Base-by-base conservation (phyloP, 2,888 invertebrate genomes). In the Tenthredo livida region DNA sequence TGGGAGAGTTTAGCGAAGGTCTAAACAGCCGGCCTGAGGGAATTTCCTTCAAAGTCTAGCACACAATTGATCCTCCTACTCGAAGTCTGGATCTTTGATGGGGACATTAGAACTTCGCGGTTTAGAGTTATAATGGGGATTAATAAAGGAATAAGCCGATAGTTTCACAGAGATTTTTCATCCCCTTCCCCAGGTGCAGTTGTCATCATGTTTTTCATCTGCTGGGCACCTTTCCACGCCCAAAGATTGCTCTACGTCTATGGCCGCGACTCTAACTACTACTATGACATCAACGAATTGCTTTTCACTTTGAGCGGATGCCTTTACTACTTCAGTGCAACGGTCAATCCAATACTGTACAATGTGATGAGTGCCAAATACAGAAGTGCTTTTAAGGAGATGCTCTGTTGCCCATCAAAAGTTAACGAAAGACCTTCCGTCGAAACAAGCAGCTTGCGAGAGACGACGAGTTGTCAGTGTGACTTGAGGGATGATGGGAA, bases 141-240 rank as follows among this genome's bases (percentile, higher is more conserved):
- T 40, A 1, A 33, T 1, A 15, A 43, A 6, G 40, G 12, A 21
- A 25, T 10, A n/a, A 21, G 21, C n/a, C 43, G 43, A n/a, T 21
- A 73, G 43, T 12, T 73, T 43, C 0, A 10, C 5, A 17, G 2
- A 73, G 43, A 25, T 21, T n/a, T 33, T 43, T 5, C 3, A 40
- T 80, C 21, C 25, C 29, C 12, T 7, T 84, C 94, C 95, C 17
- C 94, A 99, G 99, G 97, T 88, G 98, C 98, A 2, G 98, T 99
- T 33, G 99, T 99, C 84, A 95, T 98, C 9, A 97, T 97, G 50
- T 99, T 99, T 94, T 98, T 98, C 94, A 94, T 98, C 15, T 98
- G 98, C 94, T 99, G 99, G 98, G 98, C 98, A 0, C 99, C 99
- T 43, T 99, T 98, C 94, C 99, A 99, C 94, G 96, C 97, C 87